Evolutionary conservation across 2,797 vertebrate genomes (phyloP), one percentile per base, ranked within the genome.

Genomic region (Centropyge bicolor): DNA sequence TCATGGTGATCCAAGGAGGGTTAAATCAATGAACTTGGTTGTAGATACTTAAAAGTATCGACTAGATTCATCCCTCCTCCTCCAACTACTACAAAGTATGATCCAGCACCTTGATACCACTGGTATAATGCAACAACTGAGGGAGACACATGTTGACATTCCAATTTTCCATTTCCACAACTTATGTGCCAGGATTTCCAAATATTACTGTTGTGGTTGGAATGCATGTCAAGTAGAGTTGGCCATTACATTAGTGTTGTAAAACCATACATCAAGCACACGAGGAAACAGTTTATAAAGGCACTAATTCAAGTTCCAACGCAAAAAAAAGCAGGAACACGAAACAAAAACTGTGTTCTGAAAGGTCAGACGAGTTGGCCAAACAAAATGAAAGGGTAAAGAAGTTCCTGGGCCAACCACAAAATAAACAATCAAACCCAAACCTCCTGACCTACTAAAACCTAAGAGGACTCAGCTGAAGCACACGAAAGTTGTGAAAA

Each of bases 311-410:
- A 78, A 35, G 43, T 66, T 35, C 35, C 36, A 68, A 8, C 35
- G 49, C 38, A 74, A 82, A 48, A 57, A 49, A 54, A 76, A 70
- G 9, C 31, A 51, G 27, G 57, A 76, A 73, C 27, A 75, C 70
- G 63, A 65, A 82, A 63, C 65, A 78, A 60, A 74, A 70, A 70
- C 43, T 55, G 10, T 7, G 6, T 59, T 31, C 55, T 41, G 12
- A 78, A 81, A 83, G 43, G 40, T 83, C 72, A 82, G 62, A 57
- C 38, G n/a, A 73, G 65, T 36, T 70, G 13, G 69, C 52, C 63
- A 77, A 74, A 70, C 36, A 57, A 54, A 79, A 70, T 20, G 1
- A 79, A 78, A 75, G 17, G n/a, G n/a, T 54, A 67, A 48, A 67
- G 62, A 56, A 40, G 67, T 67, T 81, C 10, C 46, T 63, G 5